Conservation (phyloP, 2,113 vertebrate species). For the Malurus elegans region DNA sequence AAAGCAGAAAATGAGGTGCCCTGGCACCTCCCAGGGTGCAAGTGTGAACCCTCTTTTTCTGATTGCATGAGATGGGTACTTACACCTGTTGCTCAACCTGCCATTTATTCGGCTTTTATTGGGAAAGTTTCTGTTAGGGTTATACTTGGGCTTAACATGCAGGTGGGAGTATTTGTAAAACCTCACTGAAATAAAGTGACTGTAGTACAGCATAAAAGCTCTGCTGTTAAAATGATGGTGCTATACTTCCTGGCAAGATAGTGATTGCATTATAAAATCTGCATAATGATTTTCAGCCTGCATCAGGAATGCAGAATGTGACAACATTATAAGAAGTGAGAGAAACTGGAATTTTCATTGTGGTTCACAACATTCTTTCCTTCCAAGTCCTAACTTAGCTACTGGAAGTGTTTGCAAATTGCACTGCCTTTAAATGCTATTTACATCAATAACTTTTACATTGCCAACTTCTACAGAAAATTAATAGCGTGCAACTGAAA, state of each 20-base stretch:
- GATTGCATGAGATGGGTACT: not conserved
- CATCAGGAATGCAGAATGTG: slow-evolving; percentile 18
- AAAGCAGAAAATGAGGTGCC: not conserved
- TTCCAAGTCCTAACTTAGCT: not conserved
- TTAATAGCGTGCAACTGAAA: not conserved
- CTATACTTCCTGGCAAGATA: not conserved
- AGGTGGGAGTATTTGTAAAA: not conserved
- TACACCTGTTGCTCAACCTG: not conserved
- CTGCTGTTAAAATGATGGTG: not conserved
- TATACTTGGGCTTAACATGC: not conserved
- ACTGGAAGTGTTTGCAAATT: slow-evolving; percentile 44
- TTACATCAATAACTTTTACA: slow-evolving; percentile 32
- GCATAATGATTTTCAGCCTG: not conserved
- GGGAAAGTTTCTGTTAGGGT: not conserved
- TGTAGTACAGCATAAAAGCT: not conserved
- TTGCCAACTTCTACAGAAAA: not conserved
- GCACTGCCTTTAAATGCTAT: not conserved
- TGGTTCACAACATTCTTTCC: not conserved
- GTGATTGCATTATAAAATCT: not conserved
- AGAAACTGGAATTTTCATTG: slow-evolving; percentile 22
- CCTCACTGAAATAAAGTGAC: not conserved
- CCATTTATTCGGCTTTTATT: not conserved
- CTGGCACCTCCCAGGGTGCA: not conserved
- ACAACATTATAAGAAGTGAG: not conserved
- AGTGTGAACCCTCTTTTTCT: not conserved